Conservation (phyloP, 2,888 invertebrate genomes). For the Ophion obscuratus region DNA sequence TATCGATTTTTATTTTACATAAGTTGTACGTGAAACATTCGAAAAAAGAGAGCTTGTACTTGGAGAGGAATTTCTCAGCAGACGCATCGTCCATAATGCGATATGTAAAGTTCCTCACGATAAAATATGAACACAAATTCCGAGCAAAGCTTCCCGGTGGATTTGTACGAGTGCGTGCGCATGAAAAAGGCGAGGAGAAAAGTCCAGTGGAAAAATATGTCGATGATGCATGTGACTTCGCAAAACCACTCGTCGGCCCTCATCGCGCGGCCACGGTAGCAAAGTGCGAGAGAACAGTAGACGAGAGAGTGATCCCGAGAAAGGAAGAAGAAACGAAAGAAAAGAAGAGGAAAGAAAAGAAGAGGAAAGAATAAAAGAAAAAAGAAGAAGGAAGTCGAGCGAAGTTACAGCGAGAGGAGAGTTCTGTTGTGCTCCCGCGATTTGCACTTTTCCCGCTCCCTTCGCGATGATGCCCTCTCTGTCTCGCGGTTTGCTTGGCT, state of each 20-base stretch:
- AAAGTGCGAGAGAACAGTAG: conserved; percentile 38
- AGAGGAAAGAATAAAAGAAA: neutral
- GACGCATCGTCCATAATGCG: conserved; percentile 30
- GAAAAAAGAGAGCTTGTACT: neutral
- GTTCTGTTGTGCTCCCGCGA: conserved; percentile 48
- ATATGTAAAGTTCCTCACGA: conserved; percentile 5
- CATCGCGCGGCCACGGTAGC: neutral
- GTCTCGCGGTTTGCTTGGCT: conserved; percentile 3
- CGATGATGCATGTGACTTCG: conserved; percentile 57
- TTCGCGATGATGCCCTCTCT: conserved; percentile 21
- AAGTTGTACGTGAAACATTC: neutral
- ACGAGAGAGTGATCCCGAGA: conserved; percentile 59
- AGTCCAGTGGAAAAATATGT: conserved; percentile 36
- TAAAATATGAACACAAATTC: conserved; percentile 45
- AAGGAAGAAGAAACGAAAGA: conserved; percentile 20
- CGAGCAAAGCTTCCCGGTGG: conserved; percentile 44
- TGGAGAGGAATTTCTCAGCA: neutral
- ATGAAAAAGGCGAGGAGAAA: conserved; percentile 10
- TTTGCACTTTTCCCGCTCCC: conserved; percentile 61
- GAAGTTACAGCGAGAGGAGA: conserved; percentile 32
- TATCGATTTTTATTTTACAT: neutral
- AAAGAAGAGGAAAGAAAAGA: neutral
- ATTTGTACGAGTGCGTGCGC: conserved; percentile 32
- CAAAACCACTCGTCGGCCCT: conserved; percentile 23
- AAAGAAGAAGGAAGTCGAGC: conserved; percentile 53